Conservation (phyloP, 1,140 invertebrate genomes). For the Pachyrhynchus sulphureomaculatus region DNA sequence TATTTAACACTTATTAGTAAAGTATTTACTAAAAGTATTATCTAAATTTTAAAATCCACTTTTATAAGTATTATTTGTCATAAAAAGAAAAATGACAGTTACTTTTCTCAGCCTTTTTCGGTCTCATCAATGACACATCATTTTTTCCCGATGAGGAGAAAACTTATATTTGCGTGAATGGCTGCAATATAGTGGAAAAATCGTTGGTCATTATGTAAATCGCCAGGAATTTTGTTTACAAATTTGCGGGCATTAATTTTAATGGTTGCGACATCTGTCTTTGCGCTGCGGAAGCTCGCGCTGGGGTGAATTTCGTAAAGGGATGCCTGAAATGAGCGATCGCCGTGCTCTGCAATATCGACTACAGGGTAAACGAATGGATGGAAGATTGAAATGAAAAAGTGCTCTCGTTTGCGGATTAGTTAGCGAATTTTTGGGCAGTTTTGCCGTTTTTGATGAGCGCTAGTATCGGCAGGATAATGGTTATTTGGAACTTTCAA, state of each 20-base stretch:
- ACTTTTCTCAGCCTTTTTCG: not conserved
- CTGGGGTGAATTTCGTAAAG: conserved; percentile 18
- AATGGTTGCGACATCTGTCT: conserved; percentile 42
- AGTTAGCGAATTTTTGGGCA: conserved; percentile 16
- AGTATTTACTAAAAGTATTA: too few relatives aligned
- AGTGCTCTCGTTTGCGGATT: conserved; percentile 24
- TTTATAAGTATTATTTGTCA: too few relatives aligned
- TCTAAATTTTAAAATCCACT: too few relatives aligned
- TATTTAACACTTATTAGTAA: too few relatives aligned
- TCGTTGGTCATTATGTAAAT: conserved; percentile 40
- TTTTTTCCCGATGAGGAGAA: conserved; percentile 29
- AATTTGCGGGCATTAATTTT: conserved; percentile 39
- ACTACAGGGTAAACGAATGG: conserved; percentile 8
- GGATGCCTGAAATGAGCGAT: conserved; percentile 16
- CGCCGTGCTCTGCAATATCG: conserved; percentile 13
- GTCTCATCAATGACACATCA: conserved; percentile 7
- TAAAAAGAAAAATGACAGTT: too few relatives aligned
- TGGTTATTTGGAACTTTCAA: too few relatives aligned
- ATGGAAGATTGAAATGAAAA: conserved; percentile 21
- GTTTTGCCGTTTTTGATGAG: not conserved
- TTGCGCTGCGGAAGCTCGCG: conserved; percentile 29
- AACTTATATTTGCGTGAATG: conserved; percentile 36
- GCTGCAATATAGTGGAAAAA: conserved; percentile 38
- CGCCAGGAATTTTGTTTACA: conserved; percentile 38
- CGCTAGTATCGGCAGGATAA: conserved; percentile 11